phyloP scores from a whole-genome alignment of 1,140 invertebrate genomes.

The Drosophila prosaltans region DNA sequence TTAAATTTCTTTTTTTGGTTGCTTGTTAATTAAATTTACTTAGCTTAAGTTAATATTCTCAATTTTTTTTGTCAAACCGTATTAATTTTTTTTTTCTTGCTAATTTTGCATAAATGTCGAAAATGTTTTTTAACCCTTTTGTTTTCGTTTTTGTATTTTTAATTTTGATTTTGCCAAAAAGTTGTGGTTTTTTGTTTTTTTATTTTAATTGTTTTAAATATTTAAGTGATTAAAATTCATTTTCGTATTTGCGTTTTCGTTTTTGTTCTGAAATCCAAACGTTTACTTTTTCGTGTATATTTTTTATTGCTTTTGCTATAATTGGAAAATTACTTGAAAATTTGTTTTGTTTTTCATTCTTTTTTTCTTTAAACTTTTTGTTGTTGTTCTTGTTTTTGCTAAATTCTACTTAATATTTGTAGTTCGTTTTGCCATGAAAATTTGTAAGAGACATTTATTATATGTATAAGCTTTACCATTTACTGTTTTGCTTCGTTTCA shows the following conservation, averaged over 20 bases:
- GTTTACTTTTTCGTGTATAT: conserved; percentile 33
- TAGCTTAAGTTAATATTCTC: conserved; percentile 48
- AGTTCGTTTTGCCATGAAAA: conserved; percentile 74
- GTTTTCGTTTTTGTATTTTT: conserved; percentile 42
- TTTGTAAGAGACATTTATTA: conserved; percentile 69
- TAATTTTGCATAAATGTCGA: conserved; percentile 43
- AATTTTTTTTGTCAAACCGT: conserved; percentile 28
- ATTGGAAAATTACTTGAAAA: conserved; percentile 71
- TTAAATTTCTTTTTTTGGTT: not conserved
- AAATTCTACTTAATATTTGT: conserved; percentile 77
- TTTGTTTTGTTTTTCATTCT: conserved; percentile 39
- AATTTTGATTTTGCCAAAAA: conserved; percentile 79
- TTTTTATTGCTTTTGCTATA: conserved; percentile 52
- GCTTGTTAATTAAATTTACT: conserved; percentile 40
- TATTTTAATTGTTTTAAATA: conserved; percentile 44
- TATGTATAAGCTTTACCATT: conserved; percentile 53
- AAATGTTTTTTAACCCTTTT: conserved; percentile 34
- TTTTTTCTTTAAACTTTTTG: conserved; percentile 29
- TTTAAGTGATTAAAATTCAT: conserved; percentile 15
- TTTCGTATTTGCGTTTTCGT: conserved; percentile 26
- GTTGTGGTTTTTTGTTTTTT: conserved; percentile 27
- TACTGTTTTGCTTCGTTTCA: conserved; percentile 45
- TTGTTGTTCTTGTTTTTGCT: conserved; percentile 37
- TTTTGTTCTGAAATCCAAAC: conserved; percentile 55
- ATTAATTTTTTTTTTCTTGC: conserved; percentile 16